phyloP scores from a whole-genome alignment of 92 coral and sea anemone genomes.

The Chrysogorgia sp. region DNA sequence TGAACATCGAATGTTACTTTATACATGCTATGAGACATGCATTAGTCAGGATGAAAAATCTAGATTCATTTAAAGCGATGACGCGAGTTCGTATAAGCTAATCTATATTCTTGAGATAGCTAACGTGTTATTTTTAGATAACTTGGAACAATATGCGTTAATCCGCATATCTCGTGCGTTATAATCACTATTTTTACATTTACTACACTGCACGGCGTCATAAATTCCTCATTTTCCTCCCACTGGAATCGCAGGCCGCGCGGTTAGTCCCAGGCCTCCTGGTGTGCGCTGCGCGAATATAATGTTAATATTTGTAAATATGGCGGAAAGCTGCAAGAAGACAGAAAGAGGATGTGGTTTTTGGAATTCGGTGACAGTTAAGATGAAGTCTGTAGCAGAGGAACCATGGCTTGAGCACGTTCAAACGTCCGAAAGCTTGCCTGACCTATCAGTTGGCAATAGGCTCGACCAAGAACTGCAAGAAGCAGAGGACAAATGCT shows the following conservation, averaged over 20 bases:
- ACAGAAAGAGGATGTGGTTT: too few species aligned
- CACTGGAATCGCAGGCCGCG: not conserved
- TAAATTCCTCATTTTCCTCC: not conserved
- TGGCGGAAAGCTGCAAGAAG: not conserved
- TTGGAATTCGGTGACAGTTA: slow-evolving; percentile 7
- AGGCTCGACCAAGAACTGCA: slow-evolving; percentile 19
- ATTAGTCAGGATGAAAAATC: too few species aligned
- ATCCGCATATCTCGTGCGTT: too few species aligned
- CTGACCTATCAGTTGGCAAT: slow-evolving; percentile 2
- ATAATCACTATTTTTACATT: too few species aligned
- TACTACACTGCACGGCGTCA: slow-evolving; percentile 13
- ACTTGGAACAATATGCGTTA: too few species aligned
- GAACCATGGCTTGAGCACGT: slow-evolving; percentile 6
- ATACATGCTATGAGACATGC: too few species aligned
- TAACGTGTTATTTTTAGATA: too few species aligned
- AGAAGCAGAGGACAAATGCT: slow-evolving; percentile 15
- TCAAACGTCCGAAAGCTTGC: not conserved
- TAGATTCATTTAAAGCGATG: too few species aligned
- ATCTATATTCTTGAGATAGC: too few species aligned
- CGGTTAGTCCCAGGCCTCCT: slow-evolving; percentile 3
- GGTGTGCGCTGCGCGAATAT: not conserved
- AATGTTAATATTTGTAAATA: not conserved
- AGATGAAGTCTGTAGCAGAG: not conserved
- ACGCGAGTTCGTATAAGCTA: too few species aligned
- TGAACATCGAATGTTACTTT: too few species aligned